Evolutionary conservation across 1,140 invertebrate species (phyloP).

Genomic region (Drosophila malerkotliana): DNA sequence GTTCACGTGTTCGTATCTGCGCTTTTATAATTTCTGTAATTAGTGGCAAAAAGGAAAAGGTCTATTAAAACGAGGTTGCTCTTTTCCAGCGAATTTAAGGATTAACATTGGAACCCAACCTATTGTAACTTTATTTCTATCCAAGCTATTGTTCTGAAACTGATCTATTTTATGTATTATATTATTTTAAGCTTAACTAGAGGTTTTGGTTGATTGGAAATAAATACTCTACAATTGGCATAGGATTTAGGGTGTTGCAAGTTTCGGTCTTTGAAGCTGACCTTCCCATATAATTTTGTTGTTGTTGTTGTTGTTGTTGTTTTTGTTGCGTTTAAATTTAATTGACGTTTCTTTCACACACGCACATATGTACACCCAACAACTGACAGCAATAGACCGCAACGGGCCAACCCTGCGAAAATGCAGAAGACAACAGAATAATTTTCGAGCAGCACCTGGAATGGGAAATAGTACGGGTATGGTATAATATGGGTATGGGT

Average conservation of each 20-base stretch:
- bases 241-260: slow-evolving; percentile 7
- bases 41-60: slow-evolving; percentile 33
- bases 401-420: slow-evolving; percentile 70
- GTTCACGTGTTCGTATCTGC: slow-evolving; percentile 45
- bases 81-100: background rate
- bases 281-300: background rate
- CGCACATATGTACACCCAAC: slow-evolving; percentile 43
- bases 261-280: slow-evolving; percentile 4
- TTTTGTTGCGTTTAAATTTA: slow-evolving; percentile 39
- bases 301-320: background rate
- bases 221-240: background rate
- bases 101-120: background rate
- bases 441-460: slow-evolving; percentile 16
- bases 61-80: background rate
- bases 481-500: slow-evolving; percentile 18
- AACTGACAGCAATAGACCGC: slow-evolving; percentile 71
- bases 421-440: slow-evolving; percentile 45
- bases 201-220: background rate
- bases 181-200: background rate
- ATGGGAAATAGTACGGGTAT: slow-evolving; percentile 26
- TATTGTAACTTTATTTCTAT: background rate
- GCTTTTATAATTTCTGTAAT: slow-evolving; percentile 71
- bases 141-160: slow-evolving; percentile 3
- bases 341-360: slow-evolving; percentile 67
- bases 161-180: background rate